These are phyloP conservation scores for Xanthia togata DNA, from an alignment of 2,888 invertebrate species.

Conservation along the genomic window DNA sequence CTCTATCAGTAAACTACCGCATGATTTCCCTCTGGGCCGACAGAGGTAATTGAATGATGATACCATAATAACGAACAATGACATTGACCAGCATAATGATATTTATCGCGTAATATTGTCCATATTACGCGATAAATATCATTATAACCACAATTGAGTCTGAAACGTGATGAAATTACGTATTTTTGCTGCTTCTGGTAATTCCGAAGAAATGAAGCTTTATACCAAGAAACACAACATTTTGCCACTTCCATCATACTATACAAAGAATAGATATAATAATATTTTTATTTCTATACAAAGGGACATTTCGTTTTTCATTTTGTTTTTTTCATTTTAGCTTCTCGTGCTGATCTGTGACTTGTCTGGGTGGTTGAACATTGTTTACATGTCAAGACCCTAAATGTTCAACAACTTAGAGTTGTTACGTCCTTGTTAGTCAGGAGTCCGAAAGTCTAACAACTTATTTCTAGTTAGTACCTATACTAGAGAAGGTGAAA, in stretches of 20 bases:
- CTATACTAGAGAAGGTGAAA: not conserved
- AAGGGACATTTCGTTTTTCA: not conserved
- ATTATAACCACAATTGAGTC: not conserved
- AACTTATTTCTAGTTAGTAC: not conserved
- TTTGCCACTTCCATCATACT: not conserved
- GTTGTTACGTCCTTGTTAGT: too few species aligned
- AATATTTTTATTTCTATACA: not conserved
- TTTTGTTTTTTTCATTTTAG: not conserved
- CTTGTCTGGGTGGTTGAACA: not conserved
- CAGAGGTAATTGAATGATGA: constrained; percentile 25
- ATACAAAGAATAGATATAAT: too few species aligned
- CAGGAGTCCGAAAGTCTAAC: not conserved
- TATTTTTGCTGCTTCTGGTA: not conserved
- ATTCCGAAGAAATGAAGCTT: not conserved
- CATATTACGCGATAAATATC: not conserved
- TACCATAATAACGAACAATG: constrained; percentile 32
- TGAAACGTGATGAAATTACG: not conserved
- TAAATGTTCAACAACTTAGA: not conserved
- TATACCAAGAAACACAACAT: not conserved
- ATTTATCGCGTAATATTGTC: too few species aligned
- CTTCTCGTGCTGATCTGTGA: not conserved
- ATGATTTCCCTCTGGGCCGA: constrained; percentile 47
- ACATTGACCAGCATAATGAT: constrained; percentile 17
- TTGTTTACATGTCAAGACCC: not conserved
- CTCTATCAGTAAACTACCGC: constrained; percentile 22